phyloP scores from a whole-genome alignment of 2,888 invertebrate species.

The Ceramica pisi region DNA sequence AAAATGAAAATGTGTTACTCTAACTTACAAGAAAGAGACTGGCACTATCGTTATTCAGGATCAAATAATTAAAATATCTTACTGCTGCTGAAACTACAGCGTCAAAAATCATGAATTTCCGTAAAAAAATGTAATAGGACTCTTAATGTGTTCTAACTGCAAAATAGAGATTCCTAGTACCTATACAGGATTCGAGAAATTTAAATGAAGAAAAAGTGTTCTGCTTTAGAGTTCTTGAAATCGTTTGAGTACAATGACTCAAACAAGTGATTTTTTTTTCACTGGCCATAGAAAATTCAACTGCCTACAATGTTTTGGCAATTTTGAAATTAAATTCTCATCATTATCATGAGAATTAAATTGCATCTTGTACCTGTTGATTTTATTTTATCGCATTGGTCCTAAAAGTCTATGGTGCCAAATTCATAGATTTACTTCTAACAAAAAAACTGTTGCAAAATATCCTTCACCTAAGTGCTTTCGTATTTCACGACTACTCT shows the following conservation, averaged over 20 bases:
- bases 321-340: slow-evolving; percentile 2
- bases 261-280: slow-evolving; percentile 6
- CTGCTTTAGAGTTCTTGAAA: not conserved
- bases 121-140: too few relatives aligned
- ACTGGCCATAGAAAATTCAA: not conserved
- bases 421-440: not conserved
- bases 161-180: not conserved
- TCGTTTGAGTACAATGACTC: slow-evolving; percentile 5
- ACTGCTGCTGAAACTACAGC: too few relatives aligned
- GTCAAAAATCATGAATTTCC: too few relatives aligned
- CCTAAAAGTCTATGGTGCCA: not conserved
- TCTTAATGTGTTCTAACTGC: not conserved
- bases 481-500: slow-evolving; percentile 8
- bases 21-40: too few relatives aligned
- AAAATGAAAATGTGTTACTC: too few relatives aligned
- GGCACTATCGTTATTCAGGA: too few relatives aligned
- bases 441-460: not conserved
- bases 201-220: not conserved
- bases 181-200: not conserved
- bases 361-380: not conserved
- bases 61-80: too few relatives aligned
- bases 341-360: slow-evolving; percentile 11
- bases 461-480: slow-evolving; percentile 5
- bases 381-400: not conserved
- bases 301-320: not conserved